Conservation (phyloP, 2,888 invertebrate genomes). For the Cephus pygmeus region DNA sequence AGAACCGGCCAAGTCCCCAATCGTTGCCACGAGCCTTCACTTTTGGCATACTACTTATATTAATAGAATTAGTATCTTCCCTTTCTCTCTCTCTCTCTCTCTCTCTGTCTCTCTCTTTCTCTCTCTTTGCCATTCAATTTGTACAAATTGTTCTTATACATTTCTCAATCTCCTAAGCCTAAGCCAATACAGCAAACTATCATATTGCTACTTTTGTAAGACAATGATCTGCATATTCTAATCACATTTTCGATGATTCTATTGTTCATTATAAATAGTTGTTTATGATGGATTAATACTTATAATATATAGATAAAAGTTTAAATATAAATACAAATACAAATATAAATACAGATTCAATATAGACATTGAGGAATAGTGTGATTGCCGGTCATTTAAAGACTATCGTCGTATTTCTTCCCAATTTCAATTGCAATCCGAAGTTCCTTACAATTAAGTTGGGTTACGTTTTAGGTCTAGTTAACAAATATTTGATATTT, state of each 20-base stretch:
- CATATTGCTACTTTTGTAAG: constrained; percentile 43
- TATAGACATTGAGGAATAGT: no score
- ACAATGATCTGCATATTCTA: constrained; percentile 41
- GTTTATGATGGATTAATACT: no score
- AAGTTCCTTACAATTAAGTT: no score
- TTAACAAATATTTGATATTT: no score
- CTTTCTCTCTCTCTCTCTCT: constrained; percentile 34
- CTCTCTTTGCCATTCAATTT: constrained; percentile 21
- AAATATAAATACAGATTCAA: no score
- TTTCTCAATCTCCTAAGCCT: constrained; percentile 43
- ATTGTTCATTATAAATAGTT: constrained; percentile 33
- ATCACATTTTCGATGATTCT: constrained; percentile 50
- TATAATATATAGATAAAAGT: no score
- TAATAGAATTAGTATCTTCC: constrained; percentile 51
- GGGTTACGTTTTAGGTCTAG: no score
- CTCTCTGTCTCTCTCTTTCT: constrained; percentile 36
- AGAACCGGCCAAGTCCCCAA: constrained; percentile 42
- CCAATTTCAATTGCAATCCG: no score
- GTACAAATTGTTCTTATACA: constrained; percentile 65
- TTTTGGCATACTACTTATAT: constrained; percentile 36
- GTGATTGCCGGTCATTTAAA: no score
- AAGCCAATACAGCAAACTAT: constrained; percentile 27
- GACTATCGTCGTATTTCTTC: no score
- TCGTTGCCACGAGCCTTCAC: no score
- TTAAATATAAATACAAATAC: no score